These are phyloP conservation scores for Hemitrygon akajei DNA, from an alignment of 2,797 vertebrate species.

Conservation along the genomic window DNA sequence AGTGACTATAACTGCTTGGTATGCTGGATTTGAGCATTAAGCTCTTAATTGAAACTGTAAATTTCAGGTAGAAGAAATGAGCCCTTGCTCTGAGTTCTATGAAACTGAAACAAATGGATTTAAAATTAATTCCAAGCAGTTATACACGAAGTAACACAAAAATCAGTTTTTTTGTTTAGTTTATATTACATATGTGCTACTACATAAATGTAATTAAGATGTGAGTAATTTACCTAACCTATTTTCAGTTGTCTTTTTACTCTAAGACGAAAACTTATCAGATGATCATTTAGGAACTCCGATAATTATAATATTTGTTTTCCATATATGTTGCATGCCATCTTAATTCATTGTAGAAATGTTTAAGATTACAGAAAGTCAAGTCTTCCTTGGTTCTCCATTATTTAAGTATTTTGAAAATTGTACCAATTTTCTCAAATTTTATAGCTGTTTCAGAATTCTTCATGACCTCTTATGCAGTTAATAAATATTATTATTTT, in stretches of 20 bases:
- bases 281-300: background rate
- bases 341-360: background rate
- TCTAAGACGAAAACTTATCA: background rate
- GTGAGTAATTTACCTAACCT: background rate
- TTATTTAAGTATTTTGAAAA: background rate
- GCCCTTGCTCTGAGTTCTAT: background rate
- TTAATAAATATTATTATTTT: slow-evolving; percentile 39
- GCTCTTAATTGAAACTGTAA: background rate
- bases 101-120: background rate
- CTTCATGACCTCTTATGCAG: background rate
- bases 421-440: background rate
- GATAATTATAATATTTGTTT: background rate
- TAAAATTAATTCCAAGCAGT: background rate
- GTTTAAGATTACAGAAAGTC: background rate
- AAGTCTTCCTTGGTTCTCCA: background rate
- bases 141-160: background rate
- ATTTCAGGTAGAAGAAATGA: background rate
- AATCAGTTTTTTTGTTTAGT: background rate
- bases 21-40: background rate
- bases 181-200: background rate
- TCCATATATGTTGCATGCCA: background rate
- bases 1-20: background rate
- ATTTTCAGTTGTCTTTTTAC: background rate
- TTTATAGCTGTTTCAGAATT: background rate
- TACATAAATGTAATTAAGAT: background rate